phyloP scores from a whole-genome alignment of 2,797 vertebrate species.

The Synanceia verrucosa region DNA sequence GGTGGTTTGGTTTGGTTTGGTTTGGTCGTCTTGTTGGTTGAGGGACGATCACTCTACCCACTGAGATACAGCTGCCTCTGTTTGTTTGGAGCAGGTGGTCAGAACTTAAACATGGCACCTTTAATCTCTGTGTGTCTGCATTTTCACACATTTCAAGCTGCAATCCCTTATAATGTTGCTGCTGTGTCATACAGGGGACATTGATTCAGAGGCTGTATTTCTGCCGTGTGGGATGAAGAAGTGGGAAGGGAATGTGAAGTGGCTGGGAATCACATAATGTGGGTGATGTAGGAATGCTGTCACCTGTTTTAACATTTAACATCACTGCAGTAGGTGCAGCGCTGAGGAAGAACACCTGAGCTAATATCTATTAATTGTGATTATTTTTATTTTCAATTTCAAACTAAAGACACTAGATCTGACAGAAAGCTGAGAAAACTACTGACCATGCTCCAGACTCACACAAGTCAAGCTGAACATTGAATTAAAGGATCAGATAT shows the following conservation, averaged over 20 bases:
- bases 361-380: background rate
- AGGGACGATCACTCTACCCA: too few species aligned
- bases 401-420: background rate
- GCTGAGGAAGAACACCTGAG: background rate
- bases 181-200: background rate
- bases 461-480: background rate
- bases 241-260: conserved; percentile 41
- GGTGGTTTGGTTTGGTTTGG: too few species aligned
- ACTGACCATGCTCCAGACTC: background rate
- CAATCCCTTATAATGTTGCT: too few species aligned
- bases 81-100: too few species aligned
- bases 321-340: background rate
- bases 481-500: background rate
- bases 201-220: background rate
- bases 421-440: background rate
- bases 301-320: too few species aligned
- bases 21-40: too few species aligned
- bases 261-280: conserved; percentile 40
- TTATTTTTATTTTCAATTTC: background rate
- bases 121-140: background rate
- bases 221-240: conserved; percentile 15
- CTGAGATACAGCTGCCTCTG: too few species aligned
- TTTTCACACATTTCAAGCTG: too few species aligned
- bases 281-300: conserved; percentile 18
- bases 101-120: background rate